Conservation (phyloP, 2,113 vertebrate species). For the Dasypus novemcinctus region DNA sequence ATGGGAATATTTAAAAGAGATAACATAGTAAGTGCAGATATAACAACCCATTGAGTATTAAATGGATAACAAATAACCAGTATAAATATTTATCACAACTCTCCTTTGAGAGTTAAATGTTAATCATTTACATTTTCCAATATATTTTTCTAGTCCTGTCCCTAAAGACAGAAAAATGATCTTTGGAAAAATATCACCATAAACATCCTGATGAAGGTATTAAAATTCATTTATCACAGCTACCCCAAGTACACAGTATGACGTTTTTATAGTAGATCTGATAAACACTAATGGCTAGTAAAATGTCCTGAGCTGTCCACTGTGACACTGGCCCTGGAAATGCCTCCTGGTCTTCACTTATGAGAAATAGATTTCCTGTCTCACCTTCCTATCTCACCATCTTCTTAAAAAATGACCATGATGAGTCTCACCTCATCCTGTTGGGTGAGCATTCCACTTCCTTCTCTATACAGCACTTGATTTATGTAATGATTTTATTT, state of each 20-base stretch:
- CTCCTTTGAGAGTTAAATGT: background rate
- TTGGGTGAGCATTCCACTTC: background rate
- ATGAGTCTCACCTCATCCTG: background rate
- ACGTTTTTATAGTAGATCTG: background rate
- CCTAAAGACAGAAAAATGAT: background rate
- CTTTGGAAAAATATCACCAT: background rate
- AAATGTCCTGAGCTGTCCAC: background rate
- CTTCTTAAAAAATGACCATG: background rate
- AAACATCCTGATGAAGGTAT: background rate
- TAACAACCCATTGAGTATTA: background rate
- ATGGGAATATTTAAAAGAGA: background rate
- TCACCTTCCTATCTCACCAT: background rate
- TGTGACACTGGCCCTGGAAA: background rate
- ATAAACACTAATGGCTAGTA: background rate
- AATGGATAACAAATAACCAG: slow-evolving; percentile 10
- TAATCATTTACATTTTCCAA: slow-evolving; percentile 26
- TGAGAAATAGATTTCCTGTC: fast-evolving
- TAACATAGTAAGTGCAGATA: background rate
- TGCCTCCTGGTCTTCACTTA: fast-evolving
- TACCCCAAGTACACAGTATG: background rate
- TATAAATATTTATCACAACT: slow-evolving; percentile 37
- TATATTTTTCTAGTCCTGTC: background rate
- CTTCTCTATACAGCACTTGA: background rate
- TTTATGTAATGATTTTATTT: background rate
- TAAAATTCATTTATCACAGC: background rate